Conservation (phyloP, 2,888 invertebrate species). For the Drosophila lacicola region DNA sequence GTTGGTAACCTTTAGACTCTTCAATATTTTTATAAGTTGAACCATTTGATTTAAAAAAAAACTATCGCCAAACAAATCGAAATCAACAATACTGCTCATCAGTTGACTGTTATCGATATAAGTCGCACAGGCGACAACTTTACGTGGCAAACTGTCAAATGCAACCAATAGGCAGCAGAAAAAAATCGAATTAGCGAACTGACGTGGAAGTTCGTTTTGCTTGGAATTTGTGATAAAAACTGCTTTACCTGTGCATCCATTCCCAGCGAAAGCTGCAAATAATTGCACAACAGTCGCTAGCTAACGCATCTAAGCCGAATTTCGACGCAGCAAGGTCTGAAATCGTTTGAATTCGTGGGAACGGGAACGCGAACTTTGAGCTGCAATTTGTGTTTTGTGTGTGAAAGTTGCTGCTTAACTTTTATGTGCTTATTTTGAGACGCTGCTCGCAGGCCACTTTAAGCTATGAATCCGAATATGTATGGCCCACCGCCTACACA, state of each 20-base stretch:
- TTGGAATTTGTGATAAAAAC: constrained; percentile 56
- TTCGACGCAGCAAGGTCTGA: constrained; percentile 14
- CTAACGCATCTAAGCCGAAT: constrained; percentile 24
- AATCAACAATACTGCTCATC: not conserved
- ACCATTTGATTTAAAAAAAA: not conserved
- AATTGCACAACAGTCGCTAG: constrained; percentile 22
- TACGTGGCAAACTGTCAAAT: constrained; percentile 83
- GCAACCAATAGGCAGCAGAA: constrained; percentile 60
- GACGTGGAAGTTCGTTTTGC: constrained; percentile 82
- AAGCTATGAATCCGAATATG: constrained; percentile 79
- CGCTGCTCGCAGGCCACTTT: constrained; percentile 12
- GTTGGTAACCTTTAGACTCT: not conserved
- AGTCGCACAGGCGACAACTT: constrained; percentile 59
- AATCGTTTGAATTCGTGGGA: constrained; percentile 29
- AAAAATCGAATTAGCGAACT: constrained; percentile 77
- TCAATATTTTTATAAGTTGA: not conserved
- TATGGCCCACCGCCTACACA: constrained; percentile 83
- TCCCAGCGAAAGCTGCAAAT: constrained; percentile 31
- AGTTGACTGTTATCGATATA: constrained; percentile 37
- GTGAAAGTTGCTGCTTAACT: constrained; percentile 67
- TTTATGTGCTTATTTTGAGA: constrained; percentile 46
- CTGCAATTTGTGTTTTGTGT: constrained; percentile 49
- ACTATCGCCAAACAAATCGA: constrained; percentile 20
- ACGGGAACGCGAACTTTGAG: constrained; percentile 69
- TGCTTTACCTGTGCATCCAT: constrained; percentile 42